These are phyloP conservation scores for Echiichthys vipera DNA, from an alignment of 2,797 vertebrate species.

Conservation along the genomic window DNA sequence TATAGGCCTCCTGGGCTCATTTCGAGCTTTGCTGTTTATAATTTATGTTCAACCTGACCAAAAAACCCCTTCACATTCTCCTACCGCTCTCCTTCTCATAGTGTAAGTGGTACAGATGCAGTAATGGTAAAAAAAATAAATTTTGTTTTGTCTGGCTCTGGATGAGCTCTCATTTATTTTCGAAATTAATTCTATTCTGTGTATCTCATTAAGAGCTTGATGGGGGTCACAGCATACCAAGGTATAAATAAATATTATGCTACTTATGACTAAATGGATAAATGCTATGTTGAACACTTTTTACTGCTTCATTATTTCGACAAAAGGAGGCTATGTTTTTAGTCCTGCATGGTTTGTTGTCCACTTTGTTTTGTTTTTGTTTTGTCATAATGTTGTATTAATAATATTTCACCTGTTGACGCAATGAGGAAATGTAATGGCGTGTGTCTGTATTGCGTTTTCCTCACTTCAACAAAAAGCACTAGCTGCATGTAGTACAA, in stretches of 20 bases:
- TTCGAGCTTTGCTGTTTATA: conserved; percentile 35
- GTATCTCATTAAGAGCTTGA: background rate
- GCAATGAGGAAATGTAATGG: too few relatives aligned
- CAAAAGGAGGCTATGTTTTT: background rate
- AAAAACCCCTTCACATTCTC: conserved; percentile 23
- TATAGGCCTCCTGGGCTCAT: conserved; percentile 28
- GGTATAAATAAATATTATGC: background rate
- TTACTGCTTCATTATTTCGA: conserved; percentile 8
- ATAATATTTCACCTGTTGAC: too few relatives aligned
- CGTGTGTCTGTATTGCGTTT: too few relatives aligned
- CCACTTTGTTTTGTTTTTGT: background rate
- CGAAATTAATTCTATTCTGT: conserved; percentile 14
- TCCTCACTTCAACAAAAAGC: too few relatives aligned
- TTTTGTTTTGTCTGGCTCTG: conserved; percentile 13
- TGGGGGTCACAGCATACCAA: background rate
- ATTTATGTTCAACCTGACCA: conserved; percentile 44
- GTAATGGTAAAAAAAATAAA: conserved; percentile 25
- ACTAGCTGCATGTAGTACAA: too few relatives aligned
- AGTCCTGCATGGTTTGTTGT: background rate
- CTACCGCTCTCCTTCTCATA: conserved; percentile 7
- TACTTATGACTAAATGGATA: conserved; percentile 13
- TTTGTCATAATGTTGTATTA: too few relatives aligned
- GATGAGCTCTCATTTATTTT: conserved; percentile 18
- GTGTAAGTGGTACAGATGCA: conserved; percentile 30
- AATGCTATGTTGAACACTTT: background rate